Evolutionary conservation across 2,113 vertebrate genomes (phyloP), one percentile per base, ranked within the genome.

Genomic region (Microcebus griseorufus): DNA sequence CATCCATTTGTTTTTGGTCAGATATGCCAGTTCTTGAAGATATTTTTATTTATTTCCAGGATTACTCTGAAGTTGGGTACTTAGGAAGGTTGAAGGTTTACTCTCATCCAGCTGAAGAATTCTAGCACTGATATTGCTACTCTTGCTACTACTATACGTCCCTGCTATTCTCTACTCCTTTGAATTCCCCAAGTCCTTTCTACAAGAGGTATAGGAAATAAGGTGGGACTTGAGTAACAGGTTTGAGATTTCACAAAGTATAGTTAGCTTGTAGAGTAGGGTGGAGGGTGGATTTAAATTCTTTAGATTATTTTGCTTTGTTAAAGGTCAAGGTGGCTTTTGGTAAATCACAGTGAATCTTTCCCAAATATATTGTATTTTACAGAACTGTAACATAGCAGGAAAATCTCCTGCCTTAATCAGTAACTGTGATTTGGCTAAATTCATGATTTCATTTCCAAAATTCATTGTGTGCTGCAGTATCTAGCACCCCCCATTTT

Each of bases 251-350:
- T 39, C 14, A 37, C 84, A 86, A 78, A 82, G 69, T 83, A 92
- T 29, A n/a, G 10, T n/a, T 37, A 51, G 13, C 45, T 89, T 84
- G 22, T 83, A 58, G 48, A 11, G 11, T 39, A 62, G 25, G 8
- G n/a, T 73, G 13, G 82, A 34, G 34, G 34, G 22, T 78, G 34
- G 62, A 48, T 89, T 93, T 93, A n/a, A 53, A 23, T 37, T 51
- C 48, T 93, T 93, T 58, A 45, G 42, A 42, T 85, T 79, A 67
- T 73, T 88, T 93, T 91, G 65, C 70, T 81, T 93, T 93, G 82
- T 88, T 95, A 86, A 95, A 89, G 34, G 34, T 87, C 32, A 85
- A 65, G 65, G 51, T 89, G 34, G 53, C 27, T 62, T 70, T 93
- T 81, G 42, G 11, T 53, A 92, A 95, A 58, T 75, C 58, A 73